Conservation (phyloP, 2,113 vertebrate species). For the Nyctibius bracteatus region DNA sequence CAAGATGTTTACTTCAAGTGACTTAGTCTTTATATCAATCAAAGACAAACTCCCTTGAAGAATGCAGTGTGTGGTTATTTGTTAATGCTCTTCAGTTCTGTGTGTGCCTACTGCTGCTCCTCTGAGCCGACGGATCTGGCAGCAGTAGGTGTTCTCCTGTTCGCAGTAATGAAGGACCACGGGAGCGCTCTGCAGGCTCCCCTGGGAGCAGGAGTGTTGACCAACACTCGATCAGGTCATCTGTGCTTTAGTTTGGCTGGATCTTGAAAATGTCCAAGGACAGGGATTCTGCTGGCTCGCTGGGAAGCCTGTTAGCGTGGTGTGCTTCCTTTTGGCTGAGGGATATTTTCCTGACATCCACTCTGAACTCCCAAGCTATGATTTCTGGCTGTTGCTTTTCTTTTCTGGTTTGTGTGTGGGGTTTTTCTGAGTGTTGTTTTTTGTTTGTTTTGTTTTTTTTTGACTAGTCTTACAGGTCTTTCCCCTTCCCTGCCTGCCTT, state of each 20-base stretch:
- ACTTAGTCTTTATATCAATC: too few relatives aligned
- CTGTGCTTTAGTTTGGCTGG: neutral
- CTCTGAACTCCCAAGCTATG: neutral
- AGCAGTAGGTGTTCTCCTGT: too few relatives aligned
- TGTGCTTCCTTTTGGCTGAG: neutral
- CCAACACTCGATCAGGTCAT: rapidly evolving
- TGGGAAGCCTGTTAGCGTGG: rapidly evolving
- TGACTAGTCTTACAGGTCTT: too few relatives aligned
- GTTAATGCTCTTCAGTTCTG: rapidly evolving
- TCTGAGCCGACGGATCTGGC: neutral
- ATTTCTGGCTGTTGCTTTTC: neutral
- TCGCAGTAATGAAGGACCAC: neutral
- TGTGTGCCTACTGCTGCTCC: rapidly evolving
- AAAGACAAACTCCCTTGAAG: neutral
- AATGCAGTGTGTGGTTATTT: rapidly evolving
- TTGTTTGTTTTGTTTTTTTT: too few relatives aligned
- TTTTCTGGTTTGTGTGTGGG: too few relatives aligned
- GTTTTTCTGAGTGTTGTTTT: too few relatives aligned
- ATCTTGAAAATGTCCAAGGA: too few relatives aligned
- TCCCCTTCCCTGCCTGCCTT: too few relatives aligned
- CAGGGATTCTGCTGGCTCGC: neutral
- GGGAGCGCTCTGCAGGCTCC: neutral
- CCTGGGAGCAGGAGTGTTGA: neutral
- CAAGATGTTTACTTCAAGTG: neutral
- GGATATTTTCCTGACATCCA: rapidly evolving